phyloP scores from a whole-genome alignment of 2,797 vertebrate genomes.

The Staurois parvus region DNA sequence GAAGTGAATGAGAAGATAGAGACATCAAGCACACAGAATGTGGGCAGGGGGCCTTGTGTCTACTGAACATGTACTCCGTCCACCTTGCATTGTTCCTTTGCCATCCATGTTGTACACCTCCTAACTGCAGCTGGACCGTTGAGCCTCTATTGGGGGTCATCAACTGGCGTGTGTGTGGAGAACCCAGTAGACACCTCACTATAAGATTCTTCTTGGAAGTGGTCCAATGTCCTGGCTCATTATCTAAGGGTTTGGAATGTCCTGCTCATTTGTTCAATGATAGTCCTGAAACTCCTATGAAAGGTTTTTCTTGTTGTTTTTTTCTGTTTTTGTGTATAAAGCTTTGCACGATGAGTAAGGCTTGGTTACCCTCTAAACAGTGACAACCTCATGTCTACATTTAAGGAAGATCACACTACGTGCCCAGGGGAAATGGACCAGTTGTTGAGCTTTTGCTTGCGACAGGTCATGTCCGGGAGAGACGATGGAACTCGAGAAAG shows the following conservation, averaged over 20 bases:
- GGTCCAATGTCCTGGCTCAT: background rate
- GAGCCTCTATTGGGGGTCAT: too few species aligned
- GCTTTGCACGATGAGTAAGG: slow-evolving; percentile 7
- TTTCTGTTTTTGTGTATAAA: background rate
- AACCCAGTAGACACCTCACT: background rate
- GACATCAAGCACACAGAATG: too few species aligned
- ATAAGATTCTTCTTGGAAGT: background rate
- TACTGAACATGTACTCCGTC: too few species aligned
- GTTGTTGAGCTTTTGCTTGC: background rate
- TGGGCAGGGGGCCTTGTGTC: too few species aligned
- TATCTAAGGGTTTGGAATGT: background rate
- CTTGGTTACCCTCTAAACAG: background rate
- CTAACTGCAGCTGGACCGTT: too few species aligned
- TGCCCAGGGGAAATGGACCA: background rate
- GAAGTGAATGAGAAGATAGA: too few species aligned
- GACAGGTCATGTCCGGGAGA: too few species aligned
- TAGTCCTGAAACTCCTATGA: background rate
- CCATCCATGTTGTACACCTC: too few species aligned
- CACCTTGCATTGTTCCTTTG: too few species aligned
- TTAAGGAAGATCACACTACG: background rate
- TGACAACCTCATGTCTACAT: background rate
- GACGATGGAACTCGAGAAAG: too few species aligned
- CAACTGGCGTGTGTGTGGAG: background rate
- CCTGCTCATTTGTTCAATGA: background rate
- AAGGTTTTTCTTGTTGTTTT: background rate